phyloP scores from a whole-genome alignment of 2,113 vertebrate genomes.

The Hyperoodon ampullatus region DNA sequence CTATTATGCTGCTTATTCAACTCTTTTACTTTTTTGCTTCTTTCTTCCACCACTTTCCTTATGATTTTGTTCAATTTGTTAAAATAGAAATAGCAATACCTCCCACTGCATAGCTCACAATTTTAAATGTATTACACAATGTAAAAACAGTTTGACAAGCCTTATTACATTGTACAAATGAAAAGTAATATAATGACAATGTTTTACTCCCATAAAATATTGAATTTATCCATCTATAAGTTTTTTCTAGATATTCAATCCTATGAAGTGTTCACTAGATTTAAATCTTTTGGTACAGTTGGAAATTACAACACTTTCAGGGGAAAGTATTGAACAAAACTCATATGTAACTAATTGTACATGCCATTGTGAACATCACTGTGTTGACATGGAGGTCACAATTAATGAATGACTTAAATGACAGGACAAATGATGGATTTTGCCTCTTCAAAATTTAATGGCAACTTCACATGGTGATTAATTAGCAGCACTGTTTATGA shows the following conservation, averaged over 20 bases:
- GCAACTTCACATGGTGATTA: neutral
- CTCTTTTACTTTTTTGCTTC: neutral
- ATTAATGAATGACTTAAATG: constrained; percentile 41
- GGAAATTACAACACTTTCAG: neutral
- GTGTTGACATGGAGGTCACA: constrained; percentile 10
- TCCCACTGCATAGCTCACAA: neutral
- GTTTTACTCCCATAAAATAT: neutral
- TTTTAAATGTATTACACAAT: neutral
- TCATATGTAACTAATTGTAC: constrained; percentile 14
- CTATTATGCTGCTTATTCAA: neutral
- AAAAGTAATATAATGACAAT: neutral
- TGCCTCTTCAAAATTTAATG: neutral
- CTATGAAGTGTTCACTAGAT: neutral
- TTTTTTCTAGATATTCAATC: neutral
- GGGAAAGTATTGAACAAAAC: neutral
- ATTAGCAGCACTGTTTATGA: neutral
- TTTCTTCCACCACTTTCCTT: neutral
- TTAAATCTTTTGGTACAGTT: neutral
- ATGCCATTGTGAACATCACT: neutral
- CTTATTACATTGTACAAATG: neutral
- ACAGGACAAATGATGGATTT: constrained; percentile 35
- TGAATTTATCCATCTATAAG: neutral
- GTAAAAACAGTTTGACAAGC: neutral
- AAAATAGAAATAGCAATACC: neutral
- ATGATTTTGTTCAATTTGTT: neutral